A percentile compares a stretch with the other conserved stretches of the same genome.
phyloP scores from a whole-genome alignment of 2,113 vertebrate genomes.

The Corythornis vintsioides region DNA sequence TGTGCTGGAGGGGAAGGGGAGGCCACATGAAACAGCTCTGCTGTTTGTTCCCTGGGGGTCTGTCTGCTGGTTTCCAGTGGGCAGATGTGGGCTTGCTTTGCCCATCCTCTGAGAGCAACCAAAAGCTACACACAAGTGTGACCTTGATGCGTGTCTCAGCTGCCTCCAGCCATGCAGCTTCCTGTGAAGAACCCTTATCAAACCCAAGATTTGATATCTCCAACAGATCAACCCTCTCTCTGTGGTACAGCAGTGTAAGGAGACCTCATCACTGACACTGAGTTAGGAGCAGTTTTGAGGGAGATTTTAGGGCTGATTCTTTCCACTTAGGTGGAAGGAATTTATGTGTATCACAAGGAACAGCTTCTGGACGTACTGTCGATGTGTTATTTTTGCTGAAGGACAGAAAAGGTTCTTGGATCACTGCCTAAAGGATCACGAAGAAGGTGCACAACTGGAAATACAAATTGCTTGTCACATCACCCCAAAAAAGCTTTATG shows the following conservation, averaged over 20 bases:
- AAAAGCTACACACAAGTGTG: not conserved
- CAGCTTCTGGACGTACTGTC: not conserved
- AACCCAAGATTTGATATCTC: not conserved
- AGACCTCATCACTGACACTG: not conserved
- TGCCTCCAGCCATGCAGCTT: not conserved
- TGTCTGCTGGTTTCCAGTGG: rapidly evolving
- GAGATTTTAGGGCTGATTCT: not conserved
- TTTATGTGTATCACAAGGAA: rapidly evolving
- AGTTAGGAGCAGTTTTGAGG: not conserved
- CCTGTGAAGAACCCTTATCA: not conserved
- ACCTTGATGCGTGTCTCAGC: not conserved
- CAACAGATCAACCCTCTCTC: not conserved
- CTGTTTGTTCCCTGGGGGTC: not conserved
- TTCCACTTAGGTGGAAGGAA: not conserved
- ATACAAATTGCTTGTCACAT: not conserved
- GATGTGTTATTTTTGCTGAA: not conserved
- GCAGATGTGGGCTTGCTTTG: slow-evolving; percentile 10
- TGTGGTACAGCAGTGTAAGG: not conserved
- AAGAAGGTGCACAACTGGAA: not conserved
- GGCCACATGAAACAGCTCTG: not conserved
- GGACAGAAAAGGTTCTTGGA: not conserved
- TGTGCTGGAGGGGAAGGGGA: not conserved
- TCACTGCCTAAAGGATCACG: not conserved
- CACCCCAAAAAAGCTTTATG: not conserved
- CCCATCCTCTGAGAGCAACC: not conserved